These are phyloP conservation scores for Gobio gobio DNA, from an alignment of 2,113 vertebrate species.

Conservation along the genomic window DNA sequence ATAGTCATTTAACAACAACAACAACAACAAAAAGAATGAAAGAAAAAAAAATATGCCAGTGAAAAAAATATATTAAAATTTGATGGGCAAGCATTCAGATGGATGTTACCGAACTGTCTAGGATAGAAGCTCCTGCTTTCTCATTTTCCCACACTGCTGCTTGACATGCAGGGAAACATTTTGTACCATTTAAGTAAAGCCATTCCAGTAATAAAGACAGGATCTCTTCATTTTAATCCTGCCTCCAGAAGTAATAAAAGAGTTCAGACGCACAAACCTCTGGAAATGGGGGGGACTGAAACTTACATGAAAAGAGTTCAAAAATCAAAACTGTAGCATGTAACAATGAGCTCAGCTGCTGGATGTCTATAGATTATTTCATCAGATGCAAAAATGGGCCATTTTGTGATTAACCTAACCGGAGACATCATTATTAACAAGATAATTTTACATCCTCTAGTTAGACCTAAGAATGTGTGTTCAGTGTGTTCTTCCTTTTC, in stretches of 20 bases:
- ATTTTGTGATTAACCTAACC: background rate
- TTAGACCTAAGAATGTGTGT: background rate
- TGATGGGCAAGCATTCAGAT: too few species aligned
- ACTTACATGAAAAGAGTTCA: background rate
- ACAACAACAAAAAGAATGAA: too few species aligned
- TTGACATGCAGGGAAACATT: constrained; percentile 46
- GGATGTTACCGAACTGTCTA: too few species aligned
- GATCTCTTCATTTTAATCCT: constrained; percentile 8
- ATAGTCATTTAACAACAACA: background rate
- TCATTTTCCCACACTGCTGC: constrained; percentile 32
- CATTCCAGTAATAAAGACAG: constrained; percentile 34
- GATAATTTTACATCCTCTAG: constrained; percentile 19
- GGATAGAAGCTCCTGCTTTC: background rate
- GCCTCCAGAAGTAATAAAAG: constrained; percentile 19
- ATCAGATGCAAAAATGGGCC: constrained; percentile 12
- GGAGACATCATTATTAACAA: background rate
- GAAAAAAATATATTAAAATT: too few species aligned
- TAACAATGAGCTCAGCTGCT: background rate
- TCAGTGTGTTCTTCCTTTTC: constrained; percentile 21
- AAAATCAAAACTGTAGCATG: background rate
- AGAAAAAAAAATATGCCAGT: background rate
- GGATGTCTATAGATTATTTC: background rate
- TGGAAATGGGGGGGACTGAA: background rate
- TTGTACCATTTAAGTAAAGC: constrained; percentile 25
- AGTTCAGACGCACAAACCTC: background rate